Evolutionary conservation across 1,140 invertebrate species (phyloP), one percentile per base, ranked within the genome.

Genomic region (Hesperophylax magnus): DNA sequence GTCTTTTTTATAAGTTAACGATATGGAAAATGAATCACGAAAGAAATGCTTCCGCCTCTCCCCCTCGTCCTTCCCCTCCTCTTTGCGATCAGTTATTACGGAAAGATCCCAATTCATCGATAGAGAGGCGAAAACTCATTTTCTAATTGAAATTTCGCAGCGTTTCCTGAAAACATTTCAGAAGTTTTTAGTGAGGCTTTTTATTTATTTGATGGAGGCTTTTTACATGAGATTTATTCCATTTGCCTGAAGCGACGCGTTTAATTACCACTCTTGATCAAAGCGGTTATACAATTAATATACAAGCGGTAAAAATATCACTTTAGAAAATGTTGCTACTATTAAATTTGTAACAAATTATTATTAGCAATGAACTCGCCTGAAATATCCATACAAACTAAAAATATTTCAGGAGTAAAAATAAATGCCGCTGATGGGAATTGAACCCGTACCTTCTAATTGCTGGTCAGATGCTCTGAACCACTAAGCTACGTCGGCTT

Each of bases 1-100:
- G 4, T 22, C 71, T 9, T 24, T 74, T 81, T 83, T 83, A 78
- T 56, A 81, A 76, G 81, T 83, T 83, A 80, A 83, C 82, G 82
- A 83, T 60, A 60, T 52, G 79, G 58, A 78, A 81, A 83, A 81
- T 77, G 82, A 83, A 80, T 80, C 31, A 69, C 76, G 79, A 81
- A 80, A 78, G 65, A 80, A 71, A 75, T 34, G 76, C 54, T 53
- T 22, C 39, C n/a, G 39, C 54, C 53, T 22, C 71, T 53, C 71
- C 71, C 9, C 11, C 20, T 39, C 67, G 6, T 17, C 34, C n/a
- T 20, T n/a, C 71, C 22, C 24, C 18, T 24, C 20, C 52, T 3
- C 52, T 11, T n/a, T 27, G 7, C 63, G n/a, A 53, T 39, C 72
- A 52, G n/a, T 79, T 60, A 56, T 54, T 61, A 47, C 20, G 24